Percentiles rank a stretch among this genome's conserved stretches.
Evolutionary conservation across 2,113 vertebrate species (phyloP).

Genomic region (Dascyllus trimaculatus): DNA sequence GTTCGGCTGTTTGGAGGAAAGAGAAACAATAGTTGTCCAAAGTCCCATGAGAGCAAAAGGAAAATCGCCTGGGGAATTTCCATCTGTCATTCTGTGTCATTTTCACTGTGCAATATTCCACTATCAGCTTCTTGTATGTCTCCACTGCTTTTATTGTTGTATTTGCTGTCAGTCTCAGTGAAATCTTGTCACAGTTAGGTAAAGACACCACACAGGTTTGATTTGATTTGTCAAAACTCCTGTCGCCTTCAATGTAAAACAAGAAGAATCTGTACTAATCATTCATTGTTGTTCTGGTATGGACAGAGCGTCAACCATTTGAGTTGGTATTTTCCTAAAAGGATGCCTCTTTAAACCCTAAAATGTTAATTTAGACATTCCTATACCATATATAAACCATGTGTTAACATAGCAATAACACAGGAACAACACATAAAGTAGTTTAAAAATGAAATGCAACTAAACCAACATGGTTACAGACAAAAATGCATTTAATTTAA

Average conservation of each 20-base stretch:
- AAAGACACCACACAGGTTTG: neutral
- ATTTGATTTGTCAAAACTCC: constrained; percentile 29
- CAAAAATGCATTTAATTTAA: too few relatives aligned
- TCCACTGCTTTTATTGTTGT: constrained; percentile 30
- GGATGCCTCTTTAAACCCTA: too few relatives aligned
- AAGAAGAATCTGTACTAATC: neutral
- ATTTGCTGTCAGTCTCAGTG: constrained; percentile 24
- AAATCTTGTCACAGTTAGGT: constrained; percentile 15
- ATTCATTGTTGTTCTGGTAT: too few relatives aligned
- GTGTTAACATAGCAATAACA: too few relatives aligned
- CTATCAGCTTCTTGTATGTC: constrained; percentile 54
- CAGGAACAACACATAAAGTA: too few relatives aligned
- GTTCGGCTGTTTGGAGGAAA: neutral
- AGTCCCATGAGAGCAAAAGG: constrained; percentile 13
- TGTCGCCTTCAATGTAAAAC: neutral
- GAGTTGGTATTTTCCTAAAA: too few relatives aligned
- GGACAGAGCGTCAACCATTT: too few relatives aligned
- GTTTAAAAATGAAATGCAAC: too few relatives aligned
- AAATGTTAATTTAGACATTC: too few relatives aligned
- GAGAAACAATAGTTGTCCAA: constrained; percentile 6
- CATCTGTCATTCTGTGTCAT: constrained; percentile 35
- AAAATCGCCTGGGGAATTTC: constrained; percentile 32
- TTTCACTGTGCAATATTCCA: constrained; percentile 35
- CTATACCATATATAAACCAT: too few relatives aligned
- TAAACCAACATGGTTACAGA: too few relatives aligned